These are phyloP conservation scores for Dione juno DNA, from an alignment of 2,888 invertebrate genomes.

Conservation along the genomic window DNA sequence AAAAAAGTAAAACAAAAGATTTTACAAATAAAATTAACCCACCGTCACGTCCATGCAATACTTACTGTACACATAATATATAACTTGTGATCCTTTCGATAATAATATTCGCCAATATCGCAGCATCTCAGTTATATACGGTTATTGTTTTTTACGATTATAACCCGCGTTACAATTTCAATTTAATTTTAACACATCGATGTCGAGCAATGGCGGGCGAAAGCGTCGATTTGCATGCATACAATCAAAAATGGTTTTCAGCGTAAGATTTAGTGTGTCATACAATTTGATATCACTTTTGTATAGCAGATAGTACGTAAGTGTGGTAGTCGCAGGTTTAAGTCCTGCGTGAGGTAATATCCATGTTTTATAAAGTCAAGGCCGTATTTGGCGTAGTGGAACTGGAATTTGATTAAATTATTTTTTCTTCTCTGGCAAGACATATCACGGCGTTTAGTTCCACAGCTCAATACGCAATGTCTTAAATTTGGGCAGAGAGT, in stretches of 20 bases:
- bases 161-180: constrained; percentile 48
- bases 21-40: not conserved
- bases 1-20: too few relatives aligned
- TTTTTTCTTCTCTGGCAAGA: too few relatives aligned
- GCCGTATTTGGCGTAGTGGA: too few relatives aligned
- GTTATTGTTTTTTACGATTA: constrained; percentile 57
- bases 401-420: too few relatives aligned
- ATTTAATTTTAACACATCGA: constrained; percentile 47
- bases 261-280: not conserved
- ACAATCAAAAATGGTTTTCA: constrained; percentile 5
- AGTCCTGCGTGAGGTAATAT: too few relatives aligned
- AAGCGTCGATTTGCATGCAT: constrained; percentile 36
- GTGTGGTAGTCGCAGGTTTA: too few relatives aligned
- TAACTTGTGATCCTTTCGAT: constrained; percentile 10
- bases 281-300: not conserved
- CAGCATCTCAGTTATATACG: constrained; percentile 44
- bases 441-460: too few relatives aligned
- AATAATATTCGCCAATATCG: constrained; percentile 24
- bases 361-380: too few relatives aligned
- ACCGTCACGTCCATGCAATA: not conserved
- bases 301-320: too few relatives aligned
- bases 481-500: too few relatives aligned
- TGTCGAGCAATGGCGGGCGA: constrained; percentile 11
- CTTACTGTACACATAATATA: not conserved
- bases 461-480: too few relatives aligned